These are phyloP conservation scores for Actinia equina DNA, from an alignment of 64 coral and sea anemone species.

Conservation along the genomic window DNA sequence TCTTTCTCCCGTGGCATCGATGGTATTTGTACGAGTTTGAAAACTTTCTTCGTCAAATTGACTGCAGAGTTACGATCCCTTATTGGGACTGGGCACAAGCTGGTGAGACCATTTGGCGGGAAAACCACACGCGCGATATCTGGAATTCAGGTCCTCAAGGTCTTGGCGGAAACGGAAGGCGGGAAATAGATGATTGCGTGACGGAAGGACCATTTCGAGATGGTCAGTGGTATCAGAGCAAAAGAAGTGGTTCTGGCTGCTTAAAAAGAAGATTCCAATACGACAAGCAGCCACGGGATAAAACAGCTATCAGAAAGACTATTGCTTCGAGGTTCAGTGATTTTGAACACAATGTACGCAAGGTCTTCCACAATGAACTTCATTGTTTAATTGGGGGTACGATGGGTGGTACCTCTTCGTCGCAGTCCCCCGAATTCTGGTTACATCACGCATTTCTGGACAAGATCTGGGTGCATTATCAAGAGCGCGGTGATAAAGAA, in stretches of 20 bases:
- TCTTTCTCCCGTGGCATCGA: slow-evolving; percentile 83
- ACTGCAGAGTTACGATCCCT: slow-evolving; percentile 68
- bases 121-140: slow-evolving; percentile 12
- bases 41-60: slow-evolving; percentile 56
- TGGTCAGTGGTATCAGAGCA: slow-evolving; percentile 24
- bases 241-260: slow-evolving; percentile 43
- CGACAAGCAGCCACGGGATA: slow-evolving; percentile 21
- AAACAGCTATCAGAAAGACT: slow-evolving; percentile 23
- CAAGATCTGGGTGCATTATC: slow-evolving; percentile 67
- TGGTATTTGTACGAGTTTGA: slow-evolving; percentile 79
- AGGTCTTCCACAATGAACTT: slow-evolving; percentile 56
- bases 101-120: slow-evolving; percentile 21
- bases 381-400: slow-evolving; percentile 57
- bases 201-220: slow-evolving; percentile 48
- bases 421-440: slow-evolving; percentile 62
- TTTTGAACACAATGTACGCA: slow-evolving; percentile 64
- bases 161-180: slow-evolving; percentile 63
- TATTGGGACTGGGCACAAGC: slow-evolving; percentile 70
- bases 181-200: slow-evolving; percentile 34
- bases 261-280: slow-evolving; percentile 61
- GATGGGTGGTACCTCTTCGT: slow-evolving; percentile 40
- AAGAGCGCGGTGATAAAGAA: slow-evolving; percentile 14
- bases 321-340: slow-evolving; percentile 5
- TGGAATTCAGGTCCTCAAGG: slow-evolving; percentile 69
- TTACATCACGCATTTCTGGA: slow-evolving; percentile 76